These are phyloP conservation scores for Thera britannica DNA, from an alignment of 2,888 invertebrate genomes.

Conservation along the genomic window DNA sequence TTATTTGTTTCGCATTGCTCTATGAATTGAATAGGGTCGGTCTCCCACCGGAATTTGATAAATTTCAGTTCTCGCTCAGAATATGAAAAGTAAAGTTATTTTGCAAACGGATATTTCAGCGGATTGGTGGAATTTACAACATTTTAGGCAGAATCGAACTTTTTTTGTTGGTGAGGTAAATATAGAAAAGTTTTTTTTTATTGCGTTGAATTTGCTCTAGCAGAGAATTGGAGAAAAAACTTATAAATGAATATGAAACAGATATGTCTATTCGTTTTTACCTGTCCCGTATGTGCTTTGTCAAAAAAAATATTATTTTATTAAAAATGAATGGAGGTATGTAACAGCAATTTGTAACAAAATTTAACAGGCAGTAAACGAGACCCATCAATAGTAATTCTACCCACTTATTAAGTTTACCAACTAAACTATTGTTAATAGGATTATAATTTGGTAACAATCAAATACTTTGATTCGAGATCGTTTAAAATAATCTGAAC, in stretches of 20 bases:
- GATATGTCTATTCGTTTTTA: no score
- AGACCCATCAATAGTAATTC: no score
- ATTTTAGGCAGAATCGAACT: slow-evolving; percentile 1
- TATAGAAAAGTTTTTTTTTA: slow-evolving; percentile 1
- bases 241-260: no score
- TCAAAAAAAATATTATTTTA: no score
- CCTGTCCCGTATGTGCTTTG: slow-evolving; percentile 3
- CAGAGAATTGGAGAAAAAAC: no score
- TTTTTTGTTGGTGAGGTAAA: slow-evolving; percentile 14
- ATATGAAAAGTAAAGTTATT: slow-evolving; percentile 62
- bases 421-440: no score
- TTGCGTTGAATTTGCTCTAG: neutral
- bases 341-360: no score
- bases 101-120: slow-evolving; percentile 13
- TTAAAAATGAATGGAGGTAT: no score
- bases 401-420: no score
- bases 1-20: slow-evolving; percentile 32
- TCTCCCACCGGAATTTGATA: slow-evolving; percentile 69
- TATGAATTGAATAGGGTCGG: slow-evolving; percentile 64
- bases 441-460: no score
- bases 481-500: no score
- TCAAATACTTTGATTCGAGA: neutral
- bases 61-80: slow-evolving; percentile 59
- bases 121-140: slow-evolving; percentile 12
- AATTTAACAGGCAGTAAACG: no score